These are phyloP conservation scores for Drosophila suzukii DNA, from an alignment of 1,140 invertebrate genomes.

Conservation along the genomic window DNA sequence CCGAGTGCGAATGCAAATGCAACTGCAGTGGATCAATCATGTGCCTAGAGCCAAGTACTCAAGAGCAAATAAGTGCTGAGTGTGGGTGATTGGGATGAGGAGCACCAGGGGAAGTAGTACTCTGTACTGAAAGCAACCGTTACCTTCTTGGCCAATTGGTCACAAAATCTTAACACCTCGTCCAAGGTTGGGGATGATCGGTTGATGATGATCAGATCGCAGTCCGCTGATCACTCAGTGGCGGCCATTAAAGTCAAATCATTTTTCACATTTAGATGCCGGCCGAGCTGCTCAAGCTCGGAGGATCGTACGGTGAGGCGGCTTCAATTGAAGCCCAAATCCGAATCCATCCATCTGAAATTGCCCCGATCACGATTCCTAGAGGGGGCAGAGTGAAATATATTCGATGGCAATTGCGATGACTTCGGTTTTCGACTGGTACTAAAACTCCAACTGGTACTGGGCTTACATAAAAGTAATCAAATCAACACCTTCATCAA, in stretches of 20 bases:
- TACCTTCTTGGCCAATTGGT: slow-evolving; percentile 66
- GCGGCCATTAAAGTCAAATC: slow-evolving; percentile 84
- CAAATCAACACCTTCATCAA: slow-evolving; percentile 84
- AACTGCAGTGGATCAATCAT: slow-evolving; percentile 71
- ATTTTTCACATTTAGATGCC: slow-evolving; percentile 84
- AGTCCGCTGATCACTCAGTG: slow-evolving; percentile 70
- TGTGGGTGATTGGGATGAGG: slow-evolving; percentile 18
- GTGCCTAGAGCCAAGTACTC: slow-evolving; percentile 50
- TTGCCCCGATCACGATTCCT: slow-evolving; percentile 76
- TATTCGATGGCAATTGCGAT: slow-evolving; percentile 58
- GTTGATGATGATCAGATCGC: slow-evolving; percentile 37
- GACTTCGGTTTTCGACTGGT: slow-evolving; percentile 4
- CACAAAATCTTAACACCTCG: slow-evolving; percentile 81
- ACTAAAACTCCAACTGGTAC: slow-evolving; percentile 6
- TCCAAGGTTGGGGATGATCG: slow-evolving; percentile 42
- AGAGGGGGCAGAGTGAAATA: slow-evolving; percentile 45
- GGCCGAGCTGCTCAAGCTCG: slow-evolving; percentile 10
- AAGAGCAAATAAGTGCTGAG: slow-evolving; percentile 24
- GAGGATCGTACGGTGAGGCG: slow-evolving; percentile 38
- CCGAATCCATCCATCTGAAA: slow-evolving; percentile 60
- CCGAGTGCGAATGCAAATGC: slow-evolving; percentile 40
- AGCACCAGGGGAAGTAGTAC: slow-evolving; percentile 45
- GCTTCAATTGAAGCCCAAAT: slow-evolving; percentile 77
- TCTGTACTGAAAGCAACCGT: slow-evolving; percentile 51
- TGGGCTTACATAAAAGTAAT: slow-evolving; percentile 83